Evolutionary conservation across 2,797 vertebrate species (phyloP).

Genomic region (Argya squamiceps): DNA sequence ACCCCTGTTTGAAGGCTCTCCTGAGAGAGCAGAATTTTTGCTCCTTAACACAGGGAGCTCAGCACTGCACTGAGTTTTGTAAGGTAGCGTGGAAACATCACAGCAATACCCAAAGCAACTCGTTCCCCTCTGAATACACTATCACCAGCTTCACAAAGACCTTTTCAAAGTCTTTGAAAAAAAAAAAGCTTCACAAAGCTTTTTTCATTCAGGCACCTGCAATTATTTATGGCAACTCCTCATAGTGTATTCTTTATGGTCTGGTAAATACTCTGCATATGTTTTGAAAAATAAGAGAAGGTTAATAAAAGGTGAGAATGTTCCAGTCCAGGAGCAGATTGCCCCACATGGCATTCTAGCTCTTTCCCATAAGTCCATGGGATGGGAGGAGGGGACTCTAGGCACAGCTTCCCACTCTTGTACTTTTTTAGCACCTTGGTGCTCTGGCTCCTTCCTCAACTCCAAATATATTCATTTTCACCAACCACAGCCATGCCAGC

Average conservation of each 20-base stretch:
- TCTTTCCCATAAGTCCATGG: rapidly evolving
- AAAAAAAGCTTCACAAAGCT: too few relatives aligned
- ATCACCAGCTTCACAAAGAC: neutral
- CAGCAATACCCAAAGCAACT: neutral
- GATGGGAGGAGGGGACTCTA: neutral
- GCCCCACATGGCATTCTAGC: neutral
- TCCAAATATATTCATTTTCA: neutral
- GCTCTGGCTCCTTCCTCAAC: neutral
- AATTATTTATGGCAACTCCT: neutral
- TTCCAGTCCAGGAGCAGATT: neutral
- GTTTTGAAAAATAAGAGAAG: neutral
- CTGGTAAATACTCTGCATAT: neutral
- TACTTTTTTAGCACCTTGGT: neutral
- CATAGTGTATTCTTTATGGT: neutral
- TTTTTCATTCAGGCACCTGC: neutral
- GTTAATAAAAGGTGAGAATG: neutral
- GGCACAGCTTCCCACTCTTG: neutral
- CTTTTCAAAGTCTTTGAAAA: too few relatives aligned
- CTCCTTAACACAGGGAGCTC: neutral
- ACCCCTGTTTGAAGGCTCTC: neutral
- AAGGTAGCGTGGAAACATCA: neutral
- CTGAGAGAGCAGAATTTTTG: neutral
- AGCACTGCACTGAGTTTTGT: neutral
- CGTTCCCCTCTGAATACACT: neutral
- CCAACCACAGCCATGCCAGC: neutral